These are phyloP conservation scores for Neocloeon triangulifer DNA, from an alignment of 1,140 invertebrate species.

Conservation along the genomic window DNA sequence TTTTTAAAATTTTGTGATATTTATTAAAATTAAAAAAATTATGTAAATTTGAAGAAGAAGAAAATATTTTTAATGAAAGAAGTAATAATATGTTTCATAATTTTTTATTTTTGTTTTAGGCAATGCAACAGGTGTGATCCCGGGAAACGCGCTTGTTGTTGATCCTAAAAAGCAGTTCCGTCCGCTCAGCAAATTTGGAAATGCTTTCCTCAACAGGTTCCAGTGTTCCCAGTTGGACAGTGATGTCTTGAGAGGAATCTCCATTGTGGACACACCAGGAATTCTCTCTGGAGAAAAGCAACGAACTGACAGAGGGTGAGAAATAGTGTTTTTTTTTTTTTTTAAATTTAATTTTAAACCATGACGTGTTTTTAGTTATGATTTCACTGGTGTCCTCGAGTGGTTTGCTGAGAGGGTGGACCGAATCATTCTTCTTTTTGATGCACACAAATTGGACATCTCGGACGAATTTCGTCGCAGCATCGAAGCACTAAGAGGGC, in stretches of 20 bases:
- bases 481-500: slow-evolving; percentile 81
- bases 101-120: too few relatives aligned
- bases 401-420: slow-evolving; percentile 99
- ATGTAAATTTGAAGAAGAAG: too few relatives aligned
- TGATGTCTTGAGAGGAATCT: slow-evolving; percentile 74
- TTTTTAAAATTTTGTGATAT: too few relatives aligned
- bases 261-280: slow-evolving; percentile 93
- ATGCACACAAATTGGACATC: slow-evolving; percentile 98
- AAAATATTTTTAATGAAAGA: too few relatives aligned
- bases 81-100: too few relatives aligned
- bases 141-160: slow-evolving; percentile 93
- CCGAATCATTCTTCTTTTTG: slow-evolving; percentile 90
- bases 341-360: too few relatives aligned
- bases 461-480: slow-evolving; percentile 91
- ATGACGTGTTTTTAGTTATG: slow-evolving; percentile 47
- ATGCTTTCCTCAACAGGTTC: slow-evolving; percentile 91
- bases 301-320: slow-evolving; percentile 65
- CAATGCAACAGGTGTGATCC: slow-evolving; percentile 80
- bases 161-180: slow-evolving; percentile 93
- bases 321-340: too few relatives aligned
- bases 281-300: slow-evolving; percentile 86
- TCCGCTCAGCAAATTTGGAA: slow-evolving; percentile 90
- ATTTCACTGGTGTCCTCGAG: slow-evolving; percentile 92
- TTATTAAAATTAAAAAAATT: too few relatives aligned
- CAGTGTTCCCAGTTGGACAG: slow-evolving; percentile 76